Base-by-base conservation (phyloP, 2,113 vertebrate species). In the Pelusios castaneus region DNA sequence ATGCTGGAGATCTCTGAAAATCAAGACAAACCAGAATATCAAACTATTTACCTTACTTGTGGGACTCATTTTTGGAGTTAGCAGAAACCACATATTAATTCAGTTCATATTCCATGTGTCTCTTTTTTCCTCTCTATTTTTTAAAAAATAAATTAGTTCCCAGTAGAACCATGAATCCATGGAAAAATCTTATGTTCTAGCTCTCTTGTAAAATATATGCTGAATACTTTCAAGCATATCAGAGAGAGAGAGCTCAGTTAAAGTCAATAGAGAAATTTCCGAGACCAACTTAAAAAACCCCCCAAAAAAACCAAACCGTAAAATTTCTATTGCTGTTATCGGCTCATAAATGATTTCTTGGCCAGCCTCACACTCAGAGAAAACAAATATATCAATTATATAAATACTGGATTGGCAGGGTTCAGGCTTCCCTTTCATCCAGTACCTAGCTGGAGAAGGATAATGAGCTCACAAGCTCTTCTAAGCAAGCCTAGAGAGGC, bases 61-160 rank as follows among this genome's bases (percentile, higher is more conserved):
- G 31, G 27, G 19, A 51, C 49, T 82, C 87, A 2, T 7, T 58
- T 77, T 81, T 79, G 49, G 78, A 87, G 19, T 88, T 1, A 84
- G 47, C 49, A 89, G 82, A 84, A 82, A 83, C n/a, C 11, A 79
- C 3, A 43, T 87, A 81, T 87, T 88, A 60, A 91, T 75, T 11
- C 38, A 89, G 25, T 7, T 76, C 9, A 27, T 89, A 60, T 21
- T 85, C 29, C 0, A 0, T 47, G 29, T 83, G 56, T 79, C 3
- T 91, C 54, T 92, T 47, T 60, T n/a, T 82, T 5, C 88, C 34
- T 73, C 17, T 21, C 43, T 79, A 27, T 80, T 77, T n/a, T 84
- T 78, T 38, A 17, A 8, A 79, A 84, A 87, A 14, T 83, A 92
- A 89, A 82, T 95, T 80, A 63, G n/a, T 87, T 94, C 70, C 84